Base-by-base conservation (phyloP, 1,140 invertebrate genomes). In the Chionoecetes opilio region DNA sequence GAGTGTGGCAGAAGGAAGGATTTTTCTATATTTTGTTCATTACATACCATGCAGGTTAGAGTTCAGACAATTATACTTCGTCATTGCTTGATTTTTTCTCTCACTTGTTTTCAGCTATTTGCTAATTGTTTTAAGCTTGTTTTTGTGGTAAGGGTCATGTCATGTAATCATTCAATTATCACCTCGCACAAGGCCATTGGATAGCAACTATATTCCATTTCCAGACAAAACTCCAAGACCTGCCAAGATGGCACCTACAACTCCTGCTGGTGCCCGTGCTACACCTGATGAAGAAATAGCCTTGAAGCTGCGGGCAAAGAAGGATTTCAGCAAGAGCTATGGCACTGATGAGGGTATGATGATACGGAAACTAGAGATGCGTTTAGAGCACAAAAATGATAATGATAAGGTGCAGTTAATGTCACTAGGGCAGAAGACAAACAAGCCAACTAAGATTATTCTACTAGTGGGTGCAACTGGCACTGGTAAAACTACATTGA, bases 391-490 rank as follows among this genome's bases (percentile, higher is more conserved):
- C 31, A 41, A 93, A 34, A 41, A 53, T 86, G 37, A 85, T 53
- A 41, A 46, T 87, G 37, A 93, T n/a, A 93, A 93, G 31, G 92
- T 93, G 21, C 92, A 93, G 82, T 29, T 41, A 38, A 32, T 93
- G 29, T 53, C 92, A 34, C 41, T 93, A 2, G 92, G 92, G 2
- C 2, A n/a, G 34, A 85, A 35, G 32, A 93, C 92, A 26, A 93
- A 93, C 37, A 53, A 38, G 1, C 92, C 92, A n/a, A 93, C 92
- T 1, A 93, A 93, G 38, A 38, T 93, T n/a, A 93, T 93, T 41
- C 46, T 93, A 17, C 41, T 93, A 5, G 92, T 93, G 8, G 92
- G 92, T 11, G 92, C 84, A 8, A 93, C 84, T 2, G 92, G 92
- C n/a, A 31, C 92, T 0, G 84, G 92, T 14, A 93, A 93, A 53